These are phyloP conservation scores for Campoletis raptor DNA, from an alignment of 2,888 invertebrate genomes.

Conservation along the genomic window DNA sequence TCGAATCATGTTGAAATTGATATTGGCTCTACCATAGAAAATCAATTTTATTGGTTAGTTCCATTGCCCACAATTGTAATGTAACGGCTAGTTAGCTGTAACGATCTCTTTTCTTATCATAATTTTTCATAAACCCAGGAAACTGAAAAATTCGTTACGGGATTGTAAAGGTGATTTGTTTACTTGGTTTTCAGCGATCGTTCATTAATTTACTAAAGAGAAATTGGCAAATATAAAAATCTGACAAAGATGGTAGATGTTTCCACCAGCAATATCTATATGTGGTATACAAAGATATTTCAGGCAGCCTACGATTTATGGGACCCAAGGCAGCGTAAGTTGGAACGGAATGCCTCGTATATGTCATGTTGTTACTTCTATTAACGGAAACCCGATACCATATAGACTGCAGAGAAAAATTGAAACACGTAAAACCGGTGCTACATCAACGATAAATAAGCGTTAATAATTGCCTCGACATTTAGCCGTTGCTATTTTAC, in stretches of 20 bases:
- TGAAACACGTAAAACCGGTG: constrained; percentile 37
- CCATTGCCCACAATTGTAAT: not conserved
- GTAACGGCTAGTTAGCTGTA: not conserved
- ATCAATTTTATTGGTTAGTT: constrained; percentile 5
- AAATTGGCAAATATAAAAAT: not conserved
- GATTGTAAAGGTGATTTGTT: not conserved
- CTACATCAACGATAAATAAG: constrained; percentile 32
- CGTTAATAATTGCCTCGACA: constrained; percentile 36
- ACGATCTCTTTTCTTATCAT: not conserved
- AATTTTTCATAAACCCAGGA: not conserved
- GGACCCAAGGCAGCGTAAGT: not conserved
- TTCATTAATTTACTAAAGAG: not conserved
- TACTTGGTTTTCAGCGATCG: not conserved
- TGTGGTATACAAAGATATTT: not conserved
- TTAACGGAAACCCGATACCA: constrained; percentile 4
- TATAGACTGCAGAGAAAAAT: not conserved
- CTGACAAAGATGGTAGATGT: not conserved
- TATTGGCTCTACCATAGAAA: not conserved
- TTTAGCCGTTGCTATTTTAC: not conserved
- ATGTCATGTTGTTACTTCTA: constrained; percentile 1
- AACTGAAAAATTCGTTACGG: not conserved
- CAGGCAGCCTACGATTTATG: not conserved
- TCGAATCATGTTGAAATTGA: not conserved
- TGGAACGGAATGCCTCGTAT: constrained; percentile 3
- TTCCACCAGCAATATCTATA: not conserved